phyloP scores from a whole-genome alignment of 1,140 invertebrate species.

The Drosophila subobscura region DNA sequence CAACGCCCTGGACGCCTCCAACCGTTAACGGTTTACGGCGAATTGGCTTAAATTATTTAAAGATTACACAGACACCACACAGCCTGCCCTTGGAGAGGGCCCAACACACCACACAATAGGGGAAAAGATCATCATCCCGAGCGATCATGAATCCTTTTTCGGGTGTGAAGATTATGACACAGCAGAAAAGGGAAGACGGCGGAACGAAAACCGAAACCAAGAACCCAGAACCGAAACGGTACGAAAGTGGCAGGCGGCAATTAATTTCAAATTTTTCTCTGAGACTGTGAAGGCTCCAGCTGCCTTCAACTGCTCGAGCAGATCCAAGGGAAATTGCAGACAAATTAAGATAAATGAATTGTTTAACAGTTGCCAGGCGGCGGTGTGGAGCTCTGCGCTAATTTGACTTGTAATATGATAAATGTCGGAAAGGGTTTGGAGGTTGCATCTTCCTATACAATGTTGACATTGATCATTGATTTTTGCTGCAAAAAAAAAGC shows the following conservation, averaged over 20 bases:
- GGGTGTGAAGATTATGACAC: conserved; percentile 81
- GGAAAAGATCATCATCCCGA: conserved; percentile 62
- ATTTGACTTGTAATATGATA: conserved; percentile 65
- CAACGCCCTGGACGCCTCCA: conserved; percentile 43
- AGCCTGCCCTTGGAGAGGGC: conserved; percentile 7
- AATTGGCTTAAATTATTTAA: conserved; percentile 82
- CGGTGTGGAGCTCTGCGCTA: conserved; percentile 42
- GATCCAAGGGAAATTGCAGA: conserved; percentile 69
- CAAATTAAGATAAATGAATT: conserved; percentile 82
- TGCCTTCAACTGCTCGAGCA: conserved; percentile 24
- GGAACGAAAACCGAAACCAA: conserved; percentile 4
- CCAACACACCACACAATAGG: too few relatives aligned
- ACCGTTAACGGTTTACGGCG: conserved; percentile 76
- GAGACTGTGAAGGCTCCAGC: conserved; percentile 38
- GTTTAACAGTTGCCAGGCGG: conserved; percentile 76
- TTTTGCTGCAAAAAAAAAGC: too few relatives aligned
- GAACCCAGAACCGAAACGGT: conserved; percentile 7
- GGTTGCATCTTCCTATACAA: neutral
- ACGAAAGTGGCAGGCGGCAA: conserved; percentile 55
- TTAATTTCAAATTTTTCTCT: conserved; percentile 78
- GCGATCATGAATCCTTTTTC: conserved; percentile 43
- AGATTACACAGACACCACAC: conserved; percentile 63
- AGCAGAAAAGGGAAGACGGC: conserved; percentile 60
- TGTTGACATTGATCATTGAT: neutral
- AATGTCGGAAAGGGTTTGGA: conserved; percentile 4